Evolutionary conservation across 2,888 invertebrate genomes (phyloP), one percentile per base, ranked within the genome.

Genomic region (Drosophila sordidapex): DNA sequence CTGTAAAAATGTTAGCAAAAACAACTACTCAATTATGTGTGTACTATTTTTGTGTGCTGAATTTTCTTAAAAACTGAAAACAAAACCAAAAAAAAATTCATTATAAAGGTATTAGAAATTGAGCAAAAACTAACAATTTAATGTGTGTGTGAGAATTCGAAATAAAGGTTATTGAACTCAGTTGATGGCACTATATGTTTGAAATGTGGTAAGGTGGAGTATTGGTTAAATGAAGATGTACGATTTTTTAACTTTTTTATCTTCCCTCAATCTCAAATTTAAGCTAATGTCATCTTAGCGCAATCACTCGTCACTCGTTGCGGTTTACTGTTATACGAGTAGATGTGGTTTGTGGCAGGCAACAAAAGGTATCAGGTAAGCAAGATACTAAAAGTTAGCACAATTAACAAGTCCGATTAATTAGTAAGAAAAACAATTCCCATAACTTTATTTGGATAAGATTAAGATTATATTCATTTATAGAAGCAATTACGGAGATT

Each of bases 51-150:
- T 76, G 72, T 79, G 79, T 79, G 79, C 79, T 79, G 79, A 76
- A 78, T 76, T 78, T 79, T 79, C 76, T 66, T 65, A 57, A 54
- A 31, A 43, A 25, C 36, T 2, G 10, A 38, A 33, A 40, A 57
- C 33, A 43, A 29, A 40, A 36, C 4, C 35, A 51, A 18, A 18
- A 4, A 43, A 4, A 8, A 72, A 72, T 35, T 74, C 51, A 76
- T 73, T 70, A 74, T 79, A 79, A 79, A 79, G 79, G 79, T 79
- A 69, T 79, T 79, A 79, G 79, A 75, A 79, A 75, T 78, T 72
- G 71, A 78, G 29, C 48, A 40, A 65, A 70, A 64, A 63, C 63
- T 60, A 60, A 43, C 54, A 49, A 74, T 38, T 64, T 58, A 61
- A 72, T 78, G 75, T 78, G 79, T 76, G 73, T 78, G 72, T 66